A percentile compares a stretch with the other conserved stretches of the same genome.
Conservation (phyloP, 2,113 vertebrate species). For the Tiliqua scincoides region DNA sequence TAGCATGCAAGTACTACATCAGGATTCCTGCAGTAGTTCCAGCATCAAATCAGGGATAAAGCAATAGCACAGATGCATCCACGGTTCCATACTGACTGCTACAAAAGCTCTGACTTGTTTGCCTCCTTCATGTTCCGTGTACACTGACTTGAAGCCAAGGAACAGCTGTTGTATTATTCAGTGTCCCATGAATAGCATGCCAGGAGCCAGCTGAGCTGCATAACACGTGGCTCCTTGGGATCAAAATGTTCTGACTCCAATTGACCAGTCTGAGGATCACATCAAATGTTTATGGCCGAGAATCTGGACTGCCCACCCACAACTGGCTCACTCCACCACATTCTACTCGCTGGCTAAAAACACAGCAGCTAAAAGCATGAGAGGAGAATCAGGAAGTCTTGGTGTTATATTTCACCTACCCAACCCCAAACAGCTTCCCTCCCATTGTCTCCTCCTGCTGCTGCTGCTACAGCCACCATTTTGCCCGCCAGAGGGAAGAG, state of each 20-base stretch:
- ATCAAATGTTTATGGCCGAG: constrained; percentile 33
- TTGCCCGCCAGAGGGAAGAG: not conserved
- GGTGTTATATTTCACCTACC: not conserved
- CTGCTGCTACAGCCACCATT: not conserved
- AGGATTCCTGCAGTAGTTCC: not conserved
- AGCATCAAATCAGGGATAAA: not conserved
- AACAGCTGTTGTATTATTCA: not conserved
- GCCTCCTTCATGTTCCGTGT: too few species aligned
- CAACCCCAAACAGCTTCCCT: not conserved
- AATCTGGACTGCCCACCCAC: not conserved
- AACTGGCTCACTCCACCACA: not conserved
- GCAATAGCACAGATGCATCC: not conserved
- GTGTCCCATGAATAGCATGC: not conserved
- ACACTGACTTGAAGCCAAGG: not conserved
- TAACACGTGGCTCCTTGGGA: not conserved
- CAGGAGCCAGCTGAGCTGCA: constrained; percentile 21
- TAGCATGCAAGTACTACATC: too few species aligned
- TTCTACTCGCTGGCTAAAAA: too few species aligned
- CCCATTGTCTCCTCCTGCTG: not conserved
- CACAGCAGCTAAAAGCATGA: not conserved
- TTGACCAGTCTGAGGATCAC: not conserved
- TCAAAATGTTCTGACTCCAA: not conserved
- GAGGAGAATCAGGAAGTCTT: not conserved
- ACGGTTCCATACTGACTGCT: not conserved
- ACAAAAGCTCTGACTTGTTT: not conserved